phyloP scores from a whole-genome alignment of 2,888 invertebrate species.

The Chelonus formosanus region DNA sequence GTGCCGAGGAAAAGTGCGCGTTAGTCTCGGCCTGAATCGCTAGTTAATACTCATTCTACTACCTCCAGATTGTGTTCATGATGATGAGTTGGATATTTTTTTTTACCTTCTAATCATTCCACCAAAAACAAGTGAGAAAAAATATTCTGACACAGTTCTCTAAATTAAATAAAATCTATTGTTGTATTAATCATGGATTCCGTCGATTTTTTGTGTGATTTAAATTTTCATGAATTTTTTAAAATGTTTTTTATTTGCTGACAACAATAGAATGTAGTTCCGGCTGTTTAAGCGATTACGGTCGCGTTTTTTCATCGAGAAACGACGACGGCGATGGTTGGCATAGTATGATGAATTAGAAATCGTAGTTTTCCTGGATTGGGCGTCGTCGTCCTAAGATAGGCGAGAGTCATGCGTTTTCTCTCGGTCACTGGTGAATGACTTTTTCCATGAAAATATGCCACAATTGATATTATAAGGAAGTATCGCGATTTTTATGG shows the following conservation, averaged over 20 bases:
- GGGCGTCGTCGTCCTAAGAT: constrained; percentile 45
- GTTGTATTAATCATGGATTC: background rate
- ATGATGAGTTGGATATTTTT: constrained; percentile 1
- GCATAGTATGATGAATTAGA: constrained; percentile 50
- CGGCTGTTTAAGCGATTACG: constrained; percentile 17
- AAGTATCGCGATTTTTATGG: too few relatives aligned
- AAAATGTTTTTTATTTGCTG: constrained; percentile 9
- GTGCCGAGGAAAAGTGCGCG: constrained; percentile 63
- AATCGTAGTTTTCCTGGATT: constrained; percentile 54
- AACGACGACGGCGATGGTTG: background rate
- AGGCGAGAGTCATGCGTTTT: constrained; percentile 50
- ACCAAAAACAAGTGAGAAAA: too few relatives aligned
- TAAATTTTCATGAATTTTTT: constrained; percentile 1
- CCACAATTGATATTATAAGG: background rate
- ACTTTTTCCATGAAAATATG: constrained; percentile 16
- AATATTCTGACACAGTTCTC: too few relatives aligned
- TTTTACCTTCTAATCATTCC: too few relatives aligned
- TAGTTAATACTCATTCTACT: constrained; percentile 53
- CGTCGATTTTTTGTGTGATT: background rate
- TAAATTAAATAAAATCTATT: background rate
- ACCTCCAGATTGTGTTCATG: background rate
- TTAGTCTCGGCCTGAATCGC: constrained; percentile 65
- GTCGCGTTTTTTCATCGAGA: constrained; percentile 4
- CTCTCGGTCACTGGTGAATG: constrained; percentile 26
- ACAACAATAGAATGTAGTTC: constrained; percentile 22